Base-by-base conservation (phyloP, 64 coral and sea anemone species). In the Montipora capricornis region DNA sequence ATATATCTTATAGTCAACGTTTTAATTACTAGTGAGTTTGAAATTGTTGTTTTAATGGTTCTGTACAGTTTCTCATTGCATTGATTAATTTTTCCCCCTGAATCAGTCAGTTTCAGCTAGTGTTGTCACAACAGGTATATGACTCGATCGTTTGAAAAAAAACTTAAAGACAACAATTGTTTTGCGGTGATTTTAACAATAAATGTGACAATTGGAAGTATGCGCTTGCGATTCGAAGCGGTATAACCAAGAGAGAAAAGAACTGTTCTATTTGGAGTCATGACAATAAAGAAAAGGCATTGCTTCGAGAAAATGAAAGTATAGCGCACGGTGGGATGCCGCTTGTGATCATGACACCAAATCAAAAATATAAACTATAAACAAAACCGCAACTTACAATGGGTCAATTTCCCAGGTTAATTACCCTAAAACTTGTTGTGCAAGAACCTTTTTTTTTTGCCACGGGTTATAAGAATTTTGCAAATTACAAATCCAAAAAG, bases 301-400 rank as follows among this genome's bases (percentile, higher is more conserved):
- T 84, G 19, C 1, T 44, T 84, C 8, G 8, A 6, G 55, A 69
- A 84, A 84, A 14, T 60, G 53, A 68, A 61, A 15, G 15, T 84
- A 15, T 68, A 17, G 29, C 61, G 16, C 81, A 68, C 82, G 19
- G 46, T 45, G 19, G 62, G 82, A 49, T 19, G 66, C 46, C 15
- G 45, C 44, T 49, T 22, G 46, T 6, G 9, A 71, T 86, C 71
- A 64, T 86, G 10, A 73, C 50, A 15, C 64, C 66, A 86, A 71
- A 86, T 86, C 62, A 86, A 86, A 20, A 71, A 70, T 86, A 46
- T 50, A 17, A 71, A 71, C 14, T 9, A 46, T 50, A 86, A 64
- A 82, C 80, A 82, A 64, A 70, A 86, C 44, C 15, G 45, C 0
- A 71, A 50, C 45, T 19, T 49, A 48, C 12, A 67, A 3, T 3